These are phyloP conservation scores for Puffinus mauretanicus DNA, from an alignment of 2,113 vertebrate genomes.

Conservation along the genomic window DNA sequence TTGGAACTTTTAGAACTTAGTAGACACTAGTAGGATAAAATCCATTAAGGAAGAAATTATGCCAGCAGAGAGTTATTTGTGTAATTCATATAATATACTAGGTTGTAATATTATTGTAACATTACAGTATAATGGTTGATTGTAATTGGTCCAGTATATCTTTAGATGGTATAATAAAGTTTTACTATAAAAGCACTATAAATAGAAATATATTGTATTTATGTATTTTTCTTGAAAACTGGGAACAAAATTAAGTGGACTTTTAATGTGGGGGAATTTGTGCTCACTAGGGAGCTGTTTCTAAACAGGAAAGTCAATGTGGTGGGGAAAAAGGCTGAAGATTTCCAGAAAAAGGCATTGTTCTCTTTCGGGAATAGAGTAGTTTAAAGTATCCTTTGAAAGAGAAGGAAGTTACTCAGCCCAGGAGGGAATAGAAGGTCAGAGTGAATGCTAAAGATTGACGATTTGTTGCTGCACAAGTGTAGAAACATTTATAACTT, in stretches of 20 bases:
- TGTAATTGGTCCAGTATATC: neutral
- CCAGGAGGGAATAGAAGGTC: neutral
- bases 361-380: slow-evolving; percentile 29
- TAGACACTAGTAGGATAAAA: neutral
- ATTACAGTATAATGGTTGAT: neutral
- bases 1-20: neutral
- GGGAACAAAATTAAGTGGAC: neutral
- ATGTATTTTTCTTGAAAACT: slow-evolving; percentile 18
- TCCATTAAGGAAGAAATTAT: neutral
- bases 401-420: slow-evolving; percentile 28
- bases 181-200: neutral
- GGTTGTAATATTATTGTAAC: neutral
- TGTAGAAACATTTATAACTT: neutral
- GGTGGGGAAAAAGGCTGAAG: neutral
- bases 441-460: neutral
- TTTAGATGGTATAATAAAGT: neutral
- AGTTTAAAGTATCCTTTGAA: slow-evolving; percentile 44
- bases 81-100: neutral
- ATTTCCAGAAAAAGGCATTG: slow-evolving; percentile 44
- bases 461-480: slow-evolving; percentile 3
- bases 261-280: neutral
- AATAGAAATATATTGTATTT: neutral
- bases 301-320: slow-evolving; percentile 45
- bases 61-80: neutral
- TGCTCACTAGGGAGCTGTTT: neutral